These are phyloP conservation scores for Mus caroli DNA, from an alignment of 2,797 vertebrate species.

Conservation along the genomic window DNA sequence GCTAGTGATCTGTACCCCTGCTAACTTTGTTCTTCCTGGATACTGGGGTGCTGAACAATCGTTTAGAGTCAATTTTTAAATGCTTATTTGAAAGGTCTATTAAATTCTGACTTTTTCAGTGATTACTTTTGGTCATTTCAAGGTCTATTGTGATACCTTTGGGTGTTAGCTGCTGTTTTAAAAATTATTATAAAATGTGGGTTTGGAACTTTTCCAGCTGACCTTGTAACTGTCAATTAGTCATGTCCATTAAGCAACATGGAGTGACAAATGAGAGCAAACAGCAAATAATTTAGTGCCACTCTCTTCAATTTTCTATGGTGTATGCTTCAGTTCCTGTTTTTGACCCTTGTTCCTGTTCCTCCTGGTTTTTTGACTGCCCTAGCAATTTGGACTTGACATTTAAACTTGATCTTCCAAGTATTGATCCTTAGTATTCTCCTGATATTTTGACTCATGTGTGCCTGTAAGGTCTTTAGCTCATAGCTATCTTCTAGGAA, in stretches of 20 bases:
- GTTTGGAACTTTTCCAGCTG: slow-evolving; percentile 37
- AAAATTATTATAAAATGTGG: slow-evolving; percentile 49
- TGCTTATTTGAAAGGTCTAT: slow-evolving; percentile 60
- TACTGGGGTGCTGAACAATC: slow-evolving; percentile 14
- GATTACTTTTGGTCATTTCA: slow-evolving; percentile 56
- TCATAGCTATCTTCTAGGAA: background rate
- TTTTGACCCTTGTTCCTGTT: slow-evolving; percentile 8
- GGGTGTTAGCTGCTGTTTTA: slow-evolving; percentile 3
- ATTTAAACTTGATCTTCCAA: slow-evolving; percentile 70
- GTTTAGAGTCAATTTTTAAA: slow-evolving; percentile 61
- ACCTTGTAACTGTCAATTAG: slow-evolving; percentile 63
- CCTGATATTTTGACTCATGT: slow-evolving; percentile 39
- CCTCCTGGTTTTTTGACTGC: slow-evolving; percentile 25
- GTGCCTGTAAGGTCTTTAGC: slow-evolving; percentile 45
- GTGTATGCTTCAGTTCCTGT: background rate
- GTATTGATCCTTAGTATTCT: slow-evolving; percentile 14
- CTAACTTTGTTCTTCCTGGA: slow-evolving; percentile 8
- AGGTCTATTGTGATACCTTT: slow-evolving; percentile 44
- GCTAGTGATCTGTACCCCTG: background rate
- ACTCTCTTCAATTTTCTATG: slow-evolving; percentile 26
- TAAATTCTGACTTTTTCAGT: slow-evolving; percentile 55
- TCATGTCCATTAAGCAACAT: background rate
- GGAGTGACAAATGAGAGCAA: slow-evolving; percentile 65
- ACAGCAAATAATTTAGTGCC: slow-evolving; percentile 51
- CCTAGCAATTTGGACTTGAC: slow-evolving; percentile 63